Evolutionary conservation across 2,888 invertebrate genomes (phyloP).

Genomic region (Philereme vetulata): DNA sequence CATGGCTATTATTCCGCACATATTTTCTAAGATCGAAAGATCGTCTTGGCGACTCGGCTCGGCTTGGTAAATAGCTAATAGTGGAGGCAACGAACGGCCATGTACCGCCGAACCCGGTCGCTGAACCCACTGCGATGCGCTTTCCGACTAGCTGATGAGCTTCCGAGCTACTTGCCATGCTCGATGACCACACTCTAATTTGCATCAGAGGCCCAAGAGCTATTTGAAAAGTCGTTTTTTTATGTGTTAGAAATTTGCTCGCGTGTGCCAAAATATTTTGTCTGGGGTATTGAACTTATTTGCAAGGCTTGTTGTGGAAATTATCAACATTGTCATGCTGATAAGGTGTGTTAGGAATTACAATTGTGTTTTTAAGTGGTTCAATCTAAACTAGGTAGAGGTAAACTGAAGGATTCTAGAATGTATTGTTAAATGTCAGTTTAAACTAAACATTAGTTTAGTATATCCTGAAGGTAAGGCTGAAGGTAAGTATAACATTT

Average conservation of each 20-base stretch:
- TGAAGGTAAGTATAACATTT: too few relatives aligned
- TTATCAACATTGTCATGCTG: constrained; percentile 10
- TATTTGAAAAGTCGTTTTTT: constrained; percentile 17
- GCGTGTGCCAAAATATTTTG: constrained; percentile 30
- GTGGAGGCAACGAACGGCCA: constrained; percentile 65
- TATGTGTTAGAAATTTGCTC: constrained; percentile 10
- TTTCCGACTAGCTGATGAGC: constrained; percentile 64
- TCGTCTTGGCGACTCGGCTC: constrained; percentile 67
- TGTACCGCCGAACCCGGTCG: constrained; percentile 71
- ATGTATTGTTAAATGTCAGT: too few relatives aligned
- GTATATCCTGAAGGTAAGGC: too few relatives aligned
- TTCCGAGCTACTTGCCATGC: constrained; percentile 50
- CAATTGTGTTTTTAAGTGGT: constrained; percentile 2
- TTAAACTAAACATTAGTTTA: too few relatives aligned
- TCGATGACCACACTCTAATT: constrained; percentile 48
- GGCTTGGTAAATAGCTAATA: constrained; percentile 57
- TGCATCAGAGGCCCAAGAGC: constrained; percentile 35
- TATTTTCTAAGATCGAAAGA: constrained; percentile 42
- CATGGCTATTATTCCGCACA: constrained; percentile 49
- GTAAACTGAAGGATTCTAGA: too few relatives aligned
- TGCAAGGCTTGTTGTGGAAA: constrained; percentile 3
- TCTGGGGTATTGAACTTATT: constrained; percentile 48
- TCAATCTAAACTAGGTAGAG: not conserved
- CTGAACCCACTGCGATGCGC: constrained; percentile 62
- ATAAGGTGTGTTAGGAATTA: constrained; percentile 9